A percentile compares a stretch with the other conserved stretches of the same genome.
phyloP scores from a whole-genome alignment of 2,797 vertebrate genomes.

The Urocyon cinereoargenteus region DNA sequence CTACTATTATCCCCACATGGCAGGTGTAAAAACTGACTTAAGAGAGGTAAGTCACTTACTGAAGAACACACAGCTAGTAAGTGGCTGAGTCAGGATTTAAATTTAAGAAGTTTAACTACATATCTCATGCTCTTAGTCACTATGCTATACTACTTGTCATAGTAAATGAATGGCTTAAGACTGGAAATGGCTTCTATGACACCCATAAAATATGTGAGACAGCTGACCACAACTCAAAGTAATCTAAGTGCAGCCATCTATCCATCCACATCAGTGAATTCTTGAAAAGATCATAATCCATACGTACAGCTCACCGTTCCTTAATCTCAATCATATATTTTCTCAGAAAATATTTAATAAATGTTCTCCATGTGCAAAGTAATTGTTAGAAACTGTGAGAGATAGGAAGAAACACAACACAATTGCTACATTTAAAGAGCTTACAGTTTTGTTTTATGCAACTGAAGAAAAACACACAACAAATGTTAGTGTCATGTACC shows the following conservation, averaged over 20 bases:
- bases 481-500: background rate
- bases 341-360: background rate
- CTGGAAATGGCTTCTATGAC: background rate
- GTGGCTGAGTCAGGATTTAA: background rate
- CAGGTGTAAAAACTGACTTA: constrained; percentile 19
- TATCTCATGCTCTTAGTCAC: background rate
- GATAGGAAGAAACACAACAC: background rate
- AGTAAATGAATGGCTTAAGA: background rate
- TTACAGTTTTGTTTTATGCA: background rate
- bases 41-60: background rate
- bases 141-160: background rate
- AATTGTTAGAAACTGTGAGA: background rate
- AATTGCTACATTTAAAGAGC: background rate
- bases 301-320: background rate
- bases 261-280: background rate
- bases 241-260: background rate
- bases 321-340: constrained; percentile 28
- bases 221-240: constrained; percentile 1
- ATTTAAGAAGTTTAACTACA: background rate
- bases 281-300: background rate
- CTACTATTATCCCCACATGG: background rate
- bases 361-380: background rate
- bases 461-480: background rate
- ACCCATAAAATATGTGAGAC: background rate
- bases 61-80: background rate